Conservation (phyloP, 2,888 invertebrate genomes). For the Oegoconia quadripuncta region DNA sequence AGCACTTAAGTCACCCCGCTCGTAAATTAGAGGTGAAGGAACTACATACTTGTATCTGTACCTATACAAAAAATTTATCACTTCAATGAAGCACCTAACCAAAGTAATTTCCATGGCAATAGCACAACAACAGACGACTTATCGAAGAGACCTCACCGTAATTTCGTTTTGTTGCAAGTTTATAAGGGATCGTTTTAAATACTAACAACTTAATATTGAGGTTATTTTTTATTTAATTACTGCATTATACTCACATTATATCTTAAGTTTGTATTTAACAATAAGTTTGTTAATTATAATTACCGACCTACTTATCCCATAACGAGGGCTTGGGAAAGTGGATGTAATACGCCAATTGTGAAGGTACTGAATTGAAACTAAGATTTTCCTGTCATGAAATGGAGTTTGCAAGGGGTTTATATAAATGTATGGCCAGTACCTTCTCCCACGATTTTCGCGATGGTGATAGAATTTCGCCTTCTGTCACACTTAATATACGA, state of each 20-base stretch:
- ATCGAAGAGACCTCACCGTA: not conserved
- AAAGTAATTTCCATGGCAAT: not conserved
- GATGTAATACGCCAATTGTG: conserved; percentile 53
- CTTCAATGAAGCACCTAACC: not conserved
- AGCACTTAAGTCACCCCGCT: too few species aligned
- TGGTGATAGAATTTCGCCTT: conserved; percentile 24
- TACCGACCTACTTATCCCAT: conserved; percentile 56
- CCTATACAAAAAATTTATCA: too few species aligned
- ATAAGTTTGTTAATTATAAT: not conserved
- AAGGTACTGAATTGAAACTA: conserved; percentile 19
- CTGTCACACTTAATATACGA: conserved; percentile 22
- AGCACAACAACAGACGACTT: too few species aligned
- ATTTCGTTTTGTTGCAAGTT: too few species aligned
- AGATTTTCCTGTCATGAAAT: conserved; percentile 10
- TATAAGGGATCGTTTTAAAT: not conserved
- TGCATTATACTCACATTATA: not conserved
- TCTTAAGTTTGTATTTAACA: not conserved
- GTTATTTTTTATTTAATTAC: not conserved
- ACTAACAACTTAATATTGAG: not conserved
- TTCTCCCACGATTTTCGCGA: conserved; percentile 20
- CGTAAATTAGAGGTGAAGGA: too few species aligned
- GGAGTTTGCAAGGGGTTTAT: conserved; percentile 4
- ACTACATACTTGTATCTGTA: too few species aligned
- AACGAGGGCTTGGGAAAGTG: conserved; percentile 54
- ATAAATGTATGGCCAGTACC: conserved; percentile 17